phyloP scores from a whole-genome alignment of 2,888 invertebrate species.

The Plusia festucae region DNA sequence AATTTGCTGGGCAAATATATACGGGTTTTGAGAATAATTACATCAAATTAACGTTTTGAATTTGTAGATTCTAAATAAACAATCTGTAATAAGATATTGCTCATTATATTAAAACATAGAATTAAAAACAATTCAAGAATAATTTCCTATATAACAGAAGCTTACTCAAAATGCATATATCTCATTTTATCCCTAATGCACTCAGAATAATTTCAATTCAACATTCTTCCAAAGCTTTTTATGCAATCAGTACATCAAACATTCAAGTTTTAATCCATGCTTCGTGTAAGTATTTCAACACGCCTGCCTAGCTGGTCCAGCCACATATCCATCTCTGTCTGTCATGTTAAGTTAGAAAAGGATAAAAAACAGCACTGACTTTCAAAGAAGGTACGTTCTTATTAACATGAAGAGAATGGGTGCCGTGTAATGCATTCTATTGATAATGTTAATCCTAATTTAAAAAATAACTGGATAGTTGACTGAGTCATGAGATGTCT shows the following conservation, averaged over 20 bases:
- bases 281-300: conserved; percentile 87
- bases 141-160: conserved; percentile 29
- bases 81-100: no score
- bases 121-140: not conserved
- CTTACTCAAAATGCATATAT: conserved; percentile 27
- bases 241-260: conserved; percentile 74
- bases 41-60: no score
- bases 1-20: no score
- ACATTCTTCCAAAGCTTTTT: conserved; percentile 56
- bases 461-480: conserved; percentile 52
- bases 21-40: no score
- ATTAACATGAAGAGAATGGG: conserved; percentile 73
- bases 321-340: conserved; percentile 58
- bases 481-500: conserved; percentile 45
- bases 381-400: conserved; percentile 65
- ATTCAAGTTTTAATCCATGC: conserved; percentile 84
- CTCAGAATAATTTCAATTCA: conserved; percentile 42
- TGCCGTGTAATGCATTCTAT: conserved; percentile 69
- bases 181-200: conserved; percentile 40
- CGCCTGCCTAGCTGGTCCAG: conserved; percentile 70
- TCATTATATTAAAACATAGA: not conserved
- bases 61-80: no score
- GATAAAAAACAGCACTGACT: conserved; percentile 57
- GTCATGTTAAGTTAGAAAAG: conserved; percentile 51
- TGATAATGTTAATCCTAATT: conserved; percentile 62